Base-by-base conservation (phyloP, 2,797 vertebrate species). In the Leptatherina wallacei region DNA sequence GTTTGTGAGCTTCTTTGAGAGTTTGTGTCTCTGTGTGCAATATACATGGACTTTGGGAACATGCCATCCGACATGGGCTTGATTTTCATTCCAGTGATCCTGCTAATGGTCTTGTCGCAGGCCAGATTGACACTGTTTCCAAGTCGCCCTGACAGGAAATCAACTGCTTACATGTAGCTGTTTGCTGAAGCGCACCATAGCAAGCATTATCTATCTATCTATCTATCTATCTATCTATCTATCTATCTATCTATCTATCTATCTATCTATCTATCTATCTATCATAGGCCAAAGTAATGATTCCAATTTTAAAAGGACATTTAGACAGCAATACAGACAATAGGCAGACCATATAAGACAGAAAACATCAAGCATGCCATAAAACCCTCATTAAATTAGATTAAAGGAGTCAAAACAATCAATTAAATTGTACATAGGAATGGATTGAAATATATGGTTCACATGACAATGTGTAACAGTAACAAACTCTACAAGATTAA, bases 101-200 rank as follows among this genome's bases (percentile, higher is more conserved):
- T 44, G 85, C 80, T 93, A 92, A 93, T 91, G 88, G 85, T 88
- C 84, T 79, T 7, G 68, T 87, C 77, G 88, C 75, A 16, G 51
- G 57, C 75, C 42, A 75, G 90, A 93, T 61, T 92, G 91, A 93
- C 80, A 59, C 76, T 36, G 73, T 62, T 59, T 85, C 70, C 86
- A 73, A 92, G 87, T 89, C 73, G 24, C 57, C 85, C 68, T 92
- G 93, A 95, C 91, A 93, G 90, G 88, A 93, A 93, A 90, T 93
- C 92, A 89, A 92, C 88, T 61, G 72, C 88, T 89, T 85, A 73
- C 88, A 86, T 87, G 90, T 75, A 64, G 78, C 84, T 85, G 89
- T 89, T 89, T 90, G 88, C 83, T 87, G 78, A 70, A 87, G 91
- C 76, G 47, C 38, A 44, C 72, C 77, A 80, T 58, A 71, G 70